Percentiles rank a stretch among this genome's conserved stretches.
Conservation (phyloP, 2,797 vertebrate species). For the Sebastiscus tertius region DNA sequence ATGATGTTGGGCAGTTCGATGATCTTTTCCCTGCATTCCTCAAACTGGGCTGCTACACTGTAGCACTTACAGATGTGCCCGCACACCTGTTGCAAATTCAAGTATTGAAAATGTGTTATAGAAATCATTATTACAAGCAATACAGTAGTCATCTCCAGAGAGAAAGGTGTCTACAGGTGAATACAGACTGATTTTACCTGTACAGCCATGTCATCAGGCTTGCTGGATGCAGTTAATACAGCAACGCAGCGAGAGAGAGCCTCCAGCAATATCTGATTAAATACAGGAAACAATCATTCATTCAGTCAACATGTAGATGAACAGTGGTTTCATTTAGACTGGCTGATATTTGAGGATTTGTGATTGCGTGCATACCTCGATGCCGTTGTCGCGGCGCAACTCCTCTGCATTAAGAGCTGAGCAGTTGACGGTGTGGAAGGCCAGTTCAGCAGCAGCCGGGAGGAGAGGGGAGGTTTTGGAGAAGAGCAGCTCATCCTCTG, state of each 20-base stretch:
- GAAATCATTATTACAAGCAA: not conserved
- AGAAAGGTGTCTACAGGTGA: not conserved
- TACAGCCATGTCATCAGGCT: conserved; percentile 94
- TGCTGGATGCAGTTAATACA: conserved; percentile 93
- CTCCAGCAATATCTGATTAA: conserved; percentile 89
- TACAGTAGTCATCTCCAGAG: not conserved
- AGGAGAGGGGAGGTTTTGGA: conserved; percentile 94
- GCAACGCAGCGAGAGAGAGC: conserved; percentile 95
- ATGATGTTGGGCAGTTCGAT: conserved; percentile 96
- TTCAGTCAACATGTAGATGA: not conserved
- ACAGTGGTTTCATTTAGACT: not conserved
- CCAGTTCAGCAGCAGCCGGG: conserved; percentile 92
- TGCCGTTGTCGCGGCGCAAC: conserved; percentile 95
- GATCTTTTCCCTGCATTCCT: conserved; percentile 98
- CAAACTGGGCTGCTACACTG: conserved; percentile 98
- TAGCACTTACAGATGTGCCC: conserved; percentile 96
- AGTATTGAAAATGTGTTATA: not conserved
- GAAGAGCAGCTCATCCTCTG: conserved; percentile 92
- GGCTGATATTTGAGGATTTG: not conserved
- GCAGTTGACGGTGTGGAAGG: conserved; percentile 98
- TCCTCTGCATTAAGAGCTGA: conserved; percentile 98
- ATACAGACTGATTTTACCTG: conserved; percentile 83
- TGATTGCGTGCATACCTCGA: conserved; percentile 84
- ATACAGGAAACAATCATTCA: not conserved
- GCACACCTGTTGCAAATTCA: conserved; percentile 86